These are phyloP conservation scores for Scaptomyza graminum DNA, from an alignment of 1,140 invertebrate genomes.

Conservation along the genomic window DNA sequence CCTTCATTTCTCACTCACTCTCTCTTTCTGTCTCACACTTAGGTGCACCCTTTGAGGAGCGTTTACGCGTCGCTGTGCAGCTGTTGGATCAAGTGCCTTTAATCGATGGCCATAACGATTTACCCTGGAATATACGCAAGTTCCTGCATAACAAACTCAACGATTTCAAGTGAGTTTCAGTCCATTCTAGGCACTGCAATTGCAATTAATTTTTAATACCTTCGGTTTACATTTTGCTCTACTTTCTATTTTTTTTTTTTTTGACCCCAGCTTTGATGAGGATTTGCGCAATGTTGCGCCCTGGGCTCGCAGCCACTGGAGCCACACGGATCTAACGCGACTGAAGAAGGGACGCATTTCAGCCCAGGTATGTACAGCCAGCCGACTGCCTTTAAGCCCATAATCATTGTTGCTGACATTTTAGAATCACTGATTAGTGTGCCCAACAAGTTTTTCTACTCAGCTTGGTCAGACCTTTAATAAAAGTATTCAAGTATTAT, in stretches of 20 bases:
- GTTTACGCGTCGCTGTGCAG: slow-evolving; percentile 86
- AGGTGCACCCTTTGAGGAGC: slow-evolving; percentile 87
- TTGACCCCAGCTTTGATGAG: slow-evolving; percentile 85
- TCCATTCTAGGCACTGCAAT: background rate
- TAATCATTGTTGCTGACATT: slow-evolving; percentile 26
- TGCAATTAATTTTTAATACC: slow-evolving; percentile 59
- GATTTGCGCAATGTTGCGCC: slow-evolving; percentile 90
- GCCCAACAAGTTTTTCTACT: too few relatives aligned
- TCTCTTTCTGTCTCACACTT: background rate
- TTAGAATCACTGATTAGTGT: too few relatives aligned
- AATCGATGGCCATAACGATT: slow-evolving; percentile 93
- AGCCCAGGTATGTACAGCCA: slow-evolving; percentile 87
- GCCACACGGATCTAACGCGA: slow-evolving; percentile 93
- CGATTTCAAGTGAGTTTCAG: slow-evolving; percentile 88
- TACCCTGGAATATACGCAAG: slow-evolving; percentile 95
- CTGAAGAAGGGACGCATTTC: slow-evolving; percentile 93
- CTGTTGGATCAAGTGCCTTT: slow-evolving; percentile 87
- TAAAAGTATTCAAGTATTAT: too few relatives aligned
- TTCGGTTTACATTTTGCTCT: slow-evolving; percentile 16
- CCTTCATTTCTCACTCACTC: background rate
- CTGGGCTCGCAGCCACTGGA: slow-evolving; percentile 90
- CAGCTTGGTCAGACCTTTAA: too few relatives aligned
- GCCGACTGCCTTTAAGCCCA: background rate
- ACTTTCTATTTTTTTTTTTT: slow-evolving; percentile 22
- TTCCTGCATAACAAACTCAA: slow-evolving; percentile 94